Evolutionary conservation across 2,113 vertebrate species (phyloP), one percentile per base, ranked within the genome.

Genomic region (Leucopsar rothschildi): DNA sequence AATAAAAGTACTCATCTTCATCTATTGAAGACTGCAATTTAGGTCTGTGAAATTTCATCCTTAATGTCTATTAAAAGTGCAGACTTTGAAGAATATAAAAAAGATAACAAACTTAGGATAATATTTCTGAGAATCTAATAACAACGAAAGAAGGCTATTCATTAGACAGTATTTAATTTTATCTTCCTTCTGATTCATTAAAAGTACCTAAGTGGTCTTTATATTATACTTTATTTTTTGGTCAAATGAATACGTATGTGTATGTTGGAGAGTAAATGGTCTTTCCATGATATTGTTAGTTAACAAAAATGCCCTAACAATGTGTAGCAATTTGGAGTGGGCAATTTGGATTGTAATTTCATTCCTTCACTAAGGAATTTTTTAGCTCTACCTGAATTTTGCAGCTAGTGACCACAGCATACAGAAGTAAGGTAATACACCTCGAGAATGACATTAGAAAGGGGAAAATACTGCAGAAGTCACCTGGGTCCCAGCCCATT

Each of bases 11-110:
- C 53, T 92, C 53, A 45, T 59, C 63, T 64, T 88, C 55, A 85
- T 92, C 69, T 35, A 59, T n/a, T 86, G 78, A 53, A 70, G 55
- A 31, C 53, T 92, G 50, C 65, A 91, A 93, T 63, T 89, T 86
- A 88, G 39, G 61, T 37, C 81, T 86, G 40, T 95, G 88, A 94
- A 95, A 96, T 91, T 82, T 94, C 96, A 81, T 96, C 81, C 31
- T 82, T 94, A 57, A 95, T 94, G 83, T 29, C 65, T 96, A 80
- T 95, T 92, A 94, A 90, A 95, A 80, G 65, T 82, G 57, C 14
- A 68, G 49, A 85, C 45, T 70, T 95, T 69, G 76, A 71, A 88
- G 72, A 88, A 88, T 64, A 56, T 61, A 61, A 91, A 93, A 82
- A 73, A 42, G 68, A 42, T 39, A 35, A 63, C 42, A 55, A 91